These are phyloP conservation scores for Physocephala rufipes DNA, from an alignment of 2,888 invertebrate genomes.

Conservation along the genomic window DNA sequence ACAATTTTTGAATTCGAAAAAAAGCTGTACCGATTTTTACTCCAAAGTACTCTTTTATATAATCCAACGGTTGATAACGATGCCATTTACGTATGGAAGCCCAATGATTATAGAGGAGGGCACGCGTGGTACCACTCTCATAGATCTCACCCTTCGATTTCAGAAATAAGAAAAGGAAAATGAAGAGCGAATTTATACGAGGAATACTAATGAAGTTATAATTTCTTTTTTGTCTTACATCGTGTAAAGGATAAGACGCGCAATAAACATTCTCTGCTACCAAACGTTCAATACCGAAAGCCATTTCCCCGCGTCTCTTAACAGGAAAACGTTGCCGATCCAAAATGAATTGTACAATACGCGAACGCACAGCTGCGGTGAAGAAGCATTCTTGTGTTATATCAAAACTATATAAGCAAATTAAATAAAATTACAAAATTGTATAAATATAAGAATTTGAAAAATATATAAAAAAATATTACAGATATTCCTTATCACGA, in stretches of 20 bases:
- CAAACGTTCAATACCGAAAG: constrained; percentile 82
- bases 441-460: background rate
- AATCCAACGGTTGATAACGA: constrained; percentile 87
- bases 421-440: background rate
- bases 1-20: background rate
- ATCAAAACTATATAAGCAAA: constrained; percentile 75
- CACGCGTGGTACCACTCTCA: constrained; percentile 75
- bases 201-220: too few species aligned
- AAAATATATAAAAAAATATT: constrained; percentile 66
- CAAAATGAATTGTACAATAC: constrained; percentile 92
- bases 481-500: constrained; percentile 92
- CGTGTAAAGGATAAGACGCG: constrained; percentile 88
- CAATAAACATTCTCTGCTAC: constrained; percentile 77
- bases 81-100: constrained; percentile 80
- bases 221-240: constrained; percentile 70
- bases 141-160: constrained; percentile 78
- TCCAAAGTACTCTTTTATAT: constrained; percentile 90
- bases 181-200: too few species aligned
- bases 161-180: background rate
- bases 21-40: constrained; percentile 78
- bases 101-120: constrained; percentile 83
- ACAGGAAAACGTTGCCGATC: constrained; percentile 85
- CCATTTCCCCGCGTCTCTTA: constrained; percentile 74
- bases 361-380: constrained; percentile 83
- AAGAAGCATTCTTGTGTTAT: constrained; percentile 84